Conservation (phyloP, 2,797 vertebrate genomes). For the Graptemys geographica region DNA sequence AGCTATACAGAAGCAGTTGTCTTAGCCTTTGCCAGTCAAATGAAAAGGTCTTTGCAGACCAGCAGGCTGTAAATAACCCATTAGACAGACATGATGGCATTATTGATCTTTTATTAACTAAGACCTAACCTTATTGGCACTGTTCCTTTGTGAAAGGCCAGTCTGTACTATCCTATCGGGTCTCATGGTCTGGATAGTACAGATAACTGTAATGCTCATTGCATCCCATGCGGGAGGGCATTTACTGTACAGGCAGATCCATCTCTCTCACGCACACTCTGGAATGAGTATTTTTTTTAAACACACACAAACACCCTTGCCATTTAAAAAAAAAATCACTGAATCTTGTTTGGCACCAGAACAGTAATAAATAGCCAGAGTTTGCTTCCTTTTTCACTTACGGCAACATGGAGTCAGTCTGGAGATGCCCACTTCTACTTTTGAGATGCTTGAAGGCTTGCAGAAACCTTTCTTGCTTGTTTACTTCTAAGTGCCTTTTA, state of each 20-base stretch:
- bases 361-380: not conserved
- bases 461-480: slow-evolving; percentile 29
- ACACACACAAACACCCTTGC: not conserved
- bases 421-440: slow-evolving; percentile 53
- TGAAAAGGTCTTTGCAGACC: not conserved
- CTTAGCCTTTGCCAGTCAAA: not conserved
- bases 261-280: not conserved
- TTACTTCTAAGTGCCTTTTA: slow-evolving; percentile 48
- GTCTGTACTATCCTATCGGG: not conserved
- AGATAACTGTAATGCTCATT: not conserved
- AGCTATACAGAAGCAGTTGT: not conserved
- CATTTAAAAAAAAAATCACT: not conserved
- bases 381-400: not conserved
- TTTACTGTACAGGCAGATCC: not conserved
- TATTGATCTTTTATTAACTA: not conserved
- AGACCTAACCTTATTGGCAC: not conserved
- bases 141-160: not conserved
- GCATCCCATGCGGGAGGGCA: not conserved
- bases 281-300: not conserved
- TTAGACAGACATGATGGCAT: not conserved
- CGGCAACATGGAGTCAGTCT: not conserved
- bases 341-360: not conserved
- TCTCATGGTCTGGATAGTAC: not conserved
- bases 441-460: slow-evolving; percentile 19
- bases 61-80: not conserved